A percentile compares a stretch with the other conserved stretches of the same genome.
Conservation (phyloP, 2,113 vertebrate species). For the Melanocharis versteri region DNA sequence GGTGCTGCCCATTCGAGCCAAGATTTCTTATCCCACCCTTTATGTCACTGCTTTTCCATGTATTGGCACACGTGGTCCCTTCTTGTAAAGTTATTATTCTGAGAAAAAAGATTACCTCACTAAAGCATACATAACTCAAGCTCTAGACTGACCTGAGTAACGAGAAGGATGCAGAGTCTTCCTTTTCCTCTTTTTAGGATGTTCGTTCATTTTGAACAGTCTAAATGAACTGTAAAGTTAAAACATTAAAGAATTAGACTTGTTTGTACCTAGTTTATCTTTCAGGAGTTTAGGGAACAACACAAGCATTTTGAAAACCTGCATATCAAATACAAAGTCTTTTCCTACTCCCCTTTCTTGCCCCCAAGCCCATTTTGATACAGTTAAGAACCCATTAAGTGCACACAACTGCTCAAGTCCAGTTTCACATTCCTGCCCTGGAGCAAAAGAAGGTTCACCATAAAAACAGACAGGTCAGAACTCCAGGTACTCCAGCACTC, state of each 20-base stretch:
- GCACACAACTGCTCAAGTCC: not conserved
- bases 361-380: not conserved
- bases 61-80: not conserved
- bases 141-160: constrained; percentile 75
- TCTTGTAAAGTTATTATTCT: not conserved
- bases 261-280: not conserved
- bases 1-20: not conserved
- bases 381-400: not conserved
- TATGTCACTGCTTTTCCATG: accelerated
- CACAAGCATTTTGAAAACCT: not conserved
- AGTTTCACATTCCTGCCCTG: not conserved
- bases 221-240: constrained; percentile 1
- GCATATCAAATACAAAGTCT: not conserved
- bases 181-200: constrained; percentile 83
- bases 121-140: not conserved
- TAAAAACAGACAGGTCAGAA: not conserved
- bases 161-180: constrained; percentile 81
- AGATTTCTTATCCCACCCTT: not conserved
- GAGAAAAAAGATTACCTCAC: not conserved
- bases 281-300: not conserved
- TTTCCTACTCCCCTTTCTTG: not conserved
- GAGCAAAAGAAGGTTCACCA: not conserved
- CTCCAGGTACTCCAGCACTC: not conserved
- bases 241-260: not conserved
- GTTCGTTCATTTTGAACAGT: constrained; percentile 77